phyloP scores from a whole-genome alignment of 2,888 invertebrate genomes.

The Diadromus collaris region DNA sequence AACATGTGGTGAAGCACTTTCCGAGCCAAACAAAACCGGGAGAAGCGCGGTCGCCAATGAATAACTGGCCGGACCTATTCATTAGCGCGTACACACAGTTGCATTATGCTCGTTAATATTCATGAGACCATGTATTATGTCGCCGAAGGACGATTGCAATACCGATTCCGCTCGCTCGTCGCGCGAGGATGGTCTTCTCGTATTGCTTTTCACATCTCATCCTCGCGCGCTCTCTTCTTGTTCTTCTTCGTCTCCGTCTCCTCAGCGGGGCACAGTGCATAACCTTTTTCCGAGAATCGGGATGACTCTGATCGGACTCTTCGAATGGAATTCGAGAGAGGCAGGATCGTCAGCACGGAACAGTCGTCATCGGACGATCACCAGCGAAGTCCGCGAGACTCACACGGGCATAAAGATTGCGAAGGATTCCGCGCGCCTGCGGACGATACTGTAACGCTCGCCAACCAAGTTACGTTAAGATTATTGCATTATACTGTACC shows the following conservation, averaged over 20 bases:
- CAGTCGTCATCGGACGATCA: slow-evolving; percentile 27
- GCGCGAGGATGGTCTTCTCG: slow-evolving; percentile 8
- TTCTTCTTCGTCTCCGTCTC: slow-evolving; percentile 10
- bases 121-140: slow-evolving; percentile 39
- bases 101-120: slow-evolving; percentile 42
- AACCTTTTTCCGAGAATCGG: slow-evolving; percentile 45
- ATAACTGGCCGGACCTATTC: slow-evolving; percentile 26
- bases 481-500: slow-evolving; percentile 23
- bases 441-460: slow-evolving; percentile 9
- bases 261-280: neutral
- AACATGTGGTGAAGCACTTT: neutral
- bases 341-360: slow-evolving; percentile 19
- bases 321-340: slow-evolving; percentile 45
- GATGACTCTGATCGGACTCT: slow-evolving; percentile 44
- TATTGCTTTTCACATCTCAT: neutral
- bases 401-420: slow-evolving; percentile 7
- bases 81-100: slow-evolving; percentile 30
- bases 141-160: slow-evolving; percentile 36
- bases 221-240: neutral
- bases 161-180: slow-evolving; percentile 24
- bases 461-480: slow-evolving; percentile 28
- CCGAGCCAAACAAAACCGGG: slow-evolving; percentile 19
- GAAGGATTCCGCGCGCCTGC: neutral
- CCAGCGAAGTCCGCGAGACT: slow-evolving; percentile 1
- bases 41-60: slow-evolving; percentile 10